Evolutionary conservation across 1,140 invertebrate genomes (phyloP).

Genomic region (Homarus americanus): DNA sequence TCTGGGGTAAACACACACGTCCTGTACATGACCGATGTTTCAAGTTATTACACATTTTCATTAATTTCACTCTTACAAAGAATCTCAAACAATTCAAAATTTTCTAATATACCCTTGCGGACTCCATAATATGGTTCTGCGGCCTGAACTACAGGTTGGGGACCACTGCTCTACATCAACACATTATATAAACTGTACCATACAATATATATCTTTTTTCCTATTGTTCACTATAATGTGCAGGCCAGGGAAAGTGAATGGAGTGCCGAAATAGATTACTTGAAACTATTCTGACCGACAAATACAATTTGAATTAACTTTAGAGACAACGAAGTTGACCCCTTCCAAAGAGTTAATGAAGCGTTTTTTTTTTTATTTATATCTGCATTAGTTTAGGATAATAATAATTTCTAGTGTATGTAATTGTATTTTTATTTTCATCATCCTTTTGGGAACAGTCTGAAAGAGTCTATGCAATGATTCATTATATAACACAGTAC

Average conservation of each 20-base stretch:
- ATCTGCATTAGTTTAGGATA: slow-evolving; percentile 22
- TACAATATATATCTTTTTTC: too few species aligned
- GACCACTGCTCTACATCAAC: too few species aligned
- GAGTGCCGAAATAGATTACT: background rate
- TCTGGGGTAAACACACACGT: too few species aligned
- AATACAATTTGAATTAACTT: background rate
- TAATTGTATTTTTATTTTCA: slow-evolving; percentile 70
- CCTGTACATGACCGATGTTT: too few species aligned
- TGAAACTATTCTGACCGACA: background rate
- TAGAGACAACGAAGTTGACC: background rate
- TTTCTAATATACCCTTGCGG: too few species aligned
- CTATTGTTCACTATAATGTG: background rate
- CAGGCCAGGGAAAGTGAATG: background rate
- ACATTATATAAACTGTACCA: too few species aligned
- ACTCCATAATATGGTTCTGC: too few species aligned
- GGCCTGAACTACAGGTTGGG: too few species aligned
- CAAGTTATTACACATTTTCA: too few species aligned
- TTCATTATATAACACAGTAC: slow-evolving; percentile 71
- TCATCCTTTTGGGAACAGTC: slow-evolving; percentile 54
- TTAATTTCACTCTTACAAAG: too few species aligned
- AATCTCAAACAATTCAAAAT: too few species aligned
- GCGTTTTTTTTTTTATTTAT: background rate
- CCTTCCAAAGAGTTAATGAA: background rate
- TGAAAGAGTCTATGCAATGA: slow-evolving; percentile 70
- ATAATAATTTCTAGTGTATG: slow-evolving; percentile 29